Evolutionary conservation across 2,797 vertebrate species (phyloP).

Genomic region (Leucoraja ocellata): DNA sequence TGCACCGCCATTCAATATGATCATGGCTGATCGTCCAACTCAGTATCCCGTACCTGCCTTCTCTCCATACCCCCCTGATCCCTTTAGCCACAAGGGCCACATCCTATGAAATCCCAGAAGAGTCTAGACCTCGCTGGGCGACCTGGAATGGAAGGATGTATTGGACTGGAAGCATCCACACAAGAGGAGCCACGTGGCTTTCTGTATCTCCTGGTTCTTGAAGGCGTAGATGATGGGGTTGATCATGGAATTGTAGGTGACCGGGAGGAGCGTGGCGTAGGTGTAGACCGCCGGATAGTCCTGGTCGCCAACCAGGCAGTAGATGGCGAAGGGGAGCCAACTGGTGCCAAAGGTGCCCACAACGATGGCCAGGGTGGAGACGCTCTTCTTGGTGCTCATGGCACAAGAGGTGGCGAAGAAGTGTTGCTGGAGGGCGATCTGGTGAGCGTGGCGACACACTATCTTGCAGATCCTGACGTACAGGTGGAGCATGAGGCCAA

Average conservation of each 20-base stretch:
- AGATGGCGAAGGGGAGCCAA: conserved; percentile 95
- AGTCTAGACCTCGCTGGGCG: conserved; percentile 85
- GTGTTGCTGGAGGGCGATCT: conserved; percentile 95
- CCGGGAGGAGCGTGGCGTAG: conserved; percentile 86
- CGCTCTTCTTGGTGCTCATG: conserved; percentile 86
- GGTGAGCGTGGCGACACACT: conserved; percentile 88
- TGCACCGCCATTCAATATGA: too few relatives aligned
- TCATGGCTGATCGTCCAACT: too few relatives aligned
- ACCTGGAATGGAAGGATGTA: conserved; percentile 80
- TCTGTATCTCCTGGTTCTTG: conserved; percentile 90
- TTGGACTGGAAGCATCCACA: conserved; percentile 87
- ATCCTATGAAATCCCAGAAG: background rate
- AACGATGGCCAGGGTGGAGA: conserved; percentile 91
- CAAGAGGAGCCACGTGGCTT: conserved; percentile 83
- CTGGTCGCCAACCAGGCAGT: conserved; percentile 81
- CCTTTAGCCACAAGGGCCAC: too few relatives aligned
- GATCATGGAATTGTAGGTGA: conserved; percentile 98
- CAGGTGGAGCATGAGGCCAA: conserved; percentile 86
- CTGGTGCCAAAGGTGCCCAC: conserved; percentile 91
- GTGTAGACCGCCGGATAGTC: conserved; percentile 86
- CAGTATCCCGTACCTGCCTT: too few relatives aligned
- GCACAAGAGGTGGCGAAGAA: conserved; percentile 88
- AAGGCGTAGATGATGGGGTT: conserved; percentile 98
- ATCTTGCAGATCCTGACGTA: conserved; percentile 96
- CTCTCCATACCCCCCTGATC: too few relatives aligned